These are phyloP conservation scores for Ifrita kowaldi DNA, from an alignment of 2,113 vertebrate species.

Conservation along the genomic window DNA sequence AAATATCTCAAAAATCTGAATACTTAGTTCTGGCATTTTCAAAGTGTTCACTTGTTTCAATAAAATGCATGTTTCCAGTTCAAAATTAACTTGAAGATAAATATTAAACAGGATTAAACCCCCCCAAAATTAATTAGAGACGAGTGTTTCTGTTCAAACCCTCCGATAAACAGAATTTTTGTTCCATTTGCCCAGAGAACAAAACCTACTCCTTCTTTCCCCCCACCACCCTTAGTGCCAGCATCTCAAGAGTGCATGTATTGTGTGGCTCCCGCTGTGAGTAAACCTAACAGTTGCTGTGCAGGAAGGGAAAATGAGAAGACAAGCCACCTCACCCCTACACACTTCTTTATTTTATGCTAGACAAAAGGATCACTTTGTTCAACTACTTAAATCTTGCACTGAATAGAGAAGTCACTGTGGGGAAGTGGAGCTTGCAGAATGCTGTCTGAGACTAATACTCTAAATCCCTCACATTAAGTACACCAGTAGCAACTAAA, in stretches of 20 bases:
- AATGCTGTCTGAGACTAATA: conserved; percentile 10
- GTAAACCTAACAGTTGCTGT: neutral
- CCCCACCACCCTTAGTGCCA: neutral
- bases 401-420: conserved; percentile 5
- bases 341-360: neutral
- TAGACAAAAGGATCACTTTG: conserved; percentile 37
- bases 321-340: neutral
- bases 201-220: neutral
- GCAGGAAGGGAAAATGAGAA: neutral
- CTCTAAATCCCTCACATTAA: conserved; percentile 57
- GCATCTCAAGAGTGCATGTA: neutral
- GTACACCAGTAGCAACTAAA: conserved; percentile 44
- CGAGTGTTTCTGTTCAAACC: neutral
- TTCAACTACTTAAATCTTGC: conserved; percentile 25
- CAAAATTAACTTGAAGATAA: neutral
- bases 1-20: neutral
- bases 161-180: neutral
- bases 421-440: conserved; percentile 6
- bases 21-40: neutral
- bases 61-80: neutral
- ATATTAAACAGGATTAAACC: neutral
- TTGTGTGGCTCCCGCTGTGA: neutral
- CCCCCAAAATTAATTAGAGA: neutral
- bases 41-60: neutral
- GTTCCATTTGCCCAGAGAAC: neutral